Base-by-base conservation (phyloP, 35 echinoderm and acorn worm species). In the Lytechinus pictus region DNA sequence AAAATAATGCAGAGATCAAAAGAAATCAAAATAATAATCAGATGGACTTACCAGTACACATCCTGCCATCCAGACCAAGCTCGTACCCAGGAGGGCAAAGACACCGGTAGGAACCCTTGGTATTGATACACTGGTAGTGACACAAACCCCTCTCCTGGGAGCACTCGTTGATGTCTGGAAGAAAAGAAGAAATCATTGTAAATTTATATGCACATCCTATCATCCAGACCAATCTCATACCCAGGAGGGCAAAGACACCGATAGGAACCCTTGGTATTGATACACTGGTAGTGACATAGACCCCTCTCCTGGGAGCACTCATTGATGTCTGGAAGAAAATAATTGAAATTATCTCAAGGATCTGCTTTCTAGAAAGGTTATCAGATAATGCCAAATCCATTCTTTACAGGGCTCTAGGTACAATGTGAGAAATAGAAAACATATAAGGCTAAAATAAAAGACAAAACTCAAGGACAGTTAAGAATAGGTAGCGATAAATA, bases 161-260 rank as follows among this genome's bases (percentile, higher is more conserved):
- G 88, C 98, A 99, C 56, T 99, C 98, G 96, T 99, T 97, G 92
- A 99, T 96, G 96, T 99, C 98, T 99, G 94, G 5, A 14, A 90
- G 86, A 28, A 96, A 28, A 96, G n/a, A n/a, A n/a, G n/a, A n/a
- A n/a, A n/a, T n/a, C n/a, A n/a, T n/a, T n/a, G n/a, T n/a, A n/a
- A n/a, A n/a, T n/a, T n/a, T n/a, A n/a, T n/a, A n/a, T n/a, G n/a
- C n/a, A n/a, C n/a, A n/a, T n/a, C n/a, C n/a, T n/a, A n/a, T n/a
- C n/a, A n/a, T n/a, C n/a, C n/a, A n/a, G n/a, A 33, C 95, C 91
- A n/a, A 99, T 86, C 72, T 94, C 95, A 56, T 96, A 98, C 92
- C 96, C 96, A 1, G 96, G 95, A n/a, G 97, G 96, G 55, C 98
- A 99, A 21, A 97, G 52, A 93, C 98, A 99, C 55, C 91, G 54